Percentiles rank a stretch among this genome's conserved stretches.
Evolutionary conservation across 2,797 vertebrate species (phyloP).

Genomic region (Alectoris magna): DNA sequence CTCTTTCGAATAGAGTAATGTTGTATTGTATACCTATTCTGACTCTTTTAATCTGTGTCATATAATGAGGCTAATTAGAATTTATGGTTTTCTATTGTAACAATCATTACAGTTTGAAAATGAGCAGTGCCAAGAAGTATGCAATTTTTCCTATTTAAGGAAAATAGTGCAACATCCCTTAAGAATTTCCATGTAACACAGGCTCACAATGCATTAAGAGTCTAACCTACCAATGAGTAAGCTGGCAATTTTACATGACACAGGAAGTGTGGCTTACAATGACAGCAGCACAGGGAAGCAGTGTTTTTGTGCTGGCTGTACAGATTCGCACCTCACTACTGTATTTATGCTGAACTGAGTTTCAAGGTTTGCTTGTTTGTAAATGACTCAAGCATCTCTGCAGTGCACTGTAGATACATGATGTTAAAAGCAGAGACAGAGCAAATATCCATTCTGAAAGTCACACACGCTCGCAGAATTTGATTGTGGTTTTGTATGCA

Average conservation of each 20-base stretch:
- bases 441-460: background rate
- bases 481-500: background rate
- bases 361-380: background rate
- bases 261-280: background rate
- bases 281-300: background rate
- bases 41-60: background rate
- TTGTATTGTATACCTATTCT: background rate
- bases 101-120: background rate
- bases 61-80: background rate
- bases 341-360: background rate
- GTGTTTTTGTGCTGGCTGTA: background rate
- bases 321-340: background rate
- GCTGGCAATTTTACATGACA: background rate
- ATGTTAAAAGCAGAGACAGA: background rate
- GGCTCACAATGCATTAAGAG: background rate
- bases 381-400: background rate
- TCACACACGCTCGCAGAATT: background rate
- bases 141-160: background rate
- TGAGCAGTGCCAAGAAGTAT: background rate
- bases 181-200: background rate
- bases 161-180: background rate
- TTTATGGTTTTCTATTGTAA: background rate
- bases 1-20: background rate
- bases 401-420: fast-evolving
- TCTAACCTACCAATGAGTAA: background rate